A percentile compares a stretch with the other conserved stretches of the same genome.
phyloP scores from a whole-genome alignment of 2,113 vertebrate species.

The Sylvietta virens region DNA sequence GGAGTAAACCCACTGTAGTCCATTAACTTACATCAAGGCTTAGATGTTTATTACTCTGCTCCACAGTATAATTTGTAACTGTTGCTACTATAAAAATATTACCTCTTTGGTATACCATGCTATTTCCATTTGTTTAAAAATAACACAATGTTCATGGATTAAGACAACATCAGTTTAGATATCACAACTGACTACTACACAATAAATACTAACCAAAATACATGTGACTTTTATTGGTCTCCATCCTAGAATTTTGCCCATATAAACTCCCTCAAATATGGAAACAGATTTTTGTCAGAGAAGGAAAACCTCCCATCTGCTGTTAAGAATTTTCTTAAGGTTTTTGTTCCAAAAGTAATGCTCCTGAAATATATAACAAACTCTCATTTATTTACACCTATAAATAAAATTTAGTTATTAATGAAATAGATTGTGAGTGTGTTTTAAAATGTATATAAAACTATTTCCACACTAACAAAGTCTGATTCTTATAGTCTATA shows the following conservation, averaged over 20 bases:
- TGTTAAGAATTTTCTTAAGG: not conserved
- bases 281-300: not conserved
- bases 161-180: not conserved
- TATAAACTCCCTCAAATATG: not conserved
- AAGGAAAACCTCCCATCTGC: not conserved
- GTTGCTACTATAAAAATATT: not conserved
- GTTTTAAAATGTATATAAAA: not conserved
- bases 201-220: not conserved
- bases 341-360: not conserved
- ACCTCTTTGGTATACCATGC: not conserved
- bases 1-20: not conserved
- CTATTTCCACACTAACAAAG: not conserved
- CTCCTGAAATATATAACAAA: not conserved
- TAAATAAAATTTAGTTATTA: not conserved
- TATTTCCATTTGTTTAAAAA: not conserved
- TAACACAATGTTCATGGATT: not conserved
- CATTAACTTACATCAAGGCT: not conserved
- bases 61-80: not conserved
- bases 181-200: not conserved
- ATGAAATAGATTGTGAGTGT: not conserved
- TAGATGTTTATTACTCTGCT: not conserved
- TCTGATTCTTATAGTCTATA: not conserved
- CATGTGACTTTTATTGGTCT: not conserved
- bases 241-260: not conserved
- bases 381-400: not conserved